Evolutionary conservation across 2,797 vertebrate genomes (phyloP).

Genomic region (Loris lydekkerianus): DNA sequence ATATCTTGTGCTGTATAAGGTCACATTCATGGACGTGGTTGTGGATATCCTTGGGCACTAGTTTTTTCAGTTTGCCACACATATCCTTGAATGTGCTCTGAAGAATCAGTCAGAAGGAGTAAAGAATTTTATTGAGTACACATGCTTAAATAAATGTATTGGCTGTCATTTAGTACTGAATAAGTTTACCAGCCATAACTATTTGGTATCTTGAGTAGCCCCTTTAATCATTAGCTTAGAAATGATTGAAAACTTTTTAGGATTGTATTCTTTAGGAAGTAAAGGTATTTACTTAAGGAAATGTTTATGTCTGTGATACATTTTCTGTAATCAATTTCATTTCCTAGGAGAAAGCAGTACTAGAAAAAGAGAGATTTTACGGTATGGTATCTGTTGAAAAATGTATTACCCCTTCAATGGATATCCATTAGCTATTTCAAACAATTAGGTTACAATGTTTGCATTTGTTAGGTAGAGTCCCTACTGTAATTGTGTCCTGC

Average conservation of each 20-base stretch:
- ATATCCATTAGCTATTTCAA: background rate
- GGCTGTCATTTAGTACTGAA: background rate
- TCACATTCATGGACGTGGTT: background rate
- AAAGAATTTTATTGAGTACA: background rate
- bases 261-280: background rate
- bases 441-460: no score
- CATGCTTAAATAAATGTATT: background rate
- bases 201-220: background rate
- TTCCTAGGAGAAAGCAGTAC: background rate
- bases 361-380: background rate
- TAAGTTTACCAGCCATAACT: background rate
- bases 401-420: background rate
- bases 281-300: slow-evolving; percentile 8
- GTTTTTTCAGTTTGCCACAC: background rate
- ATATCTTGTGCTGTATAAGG: background rate
- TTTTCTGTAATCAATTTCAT: background rate
- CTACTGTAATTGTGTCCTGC: no score
- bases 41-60: background rate
- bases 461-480: no score
- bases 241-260: background rate
- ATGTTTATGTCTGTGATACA: background rate
- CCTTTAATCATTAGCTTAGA: slow-evolving; percentile 35
- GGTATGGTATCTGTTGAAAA: background rate
- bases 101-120: background rate
- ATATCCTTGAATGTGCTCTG: slow-evolving; percentile 8